Evolutionary conservation across 2,888 invertebrate species (phyloP), one percentile per base, ranked within the genome.

Genomic region (Nomada ruficornis): DNA sequence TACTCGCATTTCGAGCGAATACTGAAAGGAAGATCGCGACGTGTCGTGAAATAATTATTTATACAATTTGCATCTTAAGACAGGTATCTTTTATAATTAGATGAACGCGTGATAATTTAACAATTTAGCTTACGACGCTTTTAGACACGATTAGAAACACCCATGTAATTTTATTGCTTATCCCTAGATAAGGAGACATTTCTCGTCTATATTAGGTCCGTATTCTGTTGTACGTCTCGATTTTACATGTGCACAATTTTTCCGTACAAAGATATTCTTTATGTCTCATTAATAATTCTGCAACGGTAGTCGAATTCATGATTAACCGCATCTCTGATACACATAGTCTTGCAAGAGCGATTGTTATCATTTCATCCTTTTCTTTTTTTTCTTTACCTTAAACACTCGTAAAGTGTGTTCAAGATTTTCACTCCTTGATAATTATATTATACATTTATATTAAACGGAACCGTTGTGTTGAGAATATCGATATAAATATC

Each of bases 11-110:
- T 47, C 47, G 47, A 47, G 26, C 29, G 63, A 69, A 68, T 69
- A 77, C 23, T 42, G 26, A 52, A 59, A 26, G 42, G 50, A 77
- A 77, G 57, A 63, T 55, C 47, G 44, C 44, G 55, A 54, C 60
- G 9, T 20, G 54, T 60, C 54, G 60, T 64, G 55, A 78, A 78
- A 78, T 26, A 63, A 67, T 80, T 42, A 62, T 80, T 72, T 79
- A 79, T 79, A 80, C 71, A 80, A 79, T 79, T 72, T 42, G 42
- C 70, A 20, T 73, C n/a, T 47, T 55, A 60, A 11, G 52, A 42
- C 70, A 60, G 59, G 42, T 23, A 50, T 62, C 10, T 2, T 47
- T 44, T 67, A 67, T 29, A 60, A 15, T 65, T 52, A 26, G n/a
- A 59, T 47, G 70, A 72, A 60, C 52, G 59, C 13, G 26, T 15